Conservation (phyloP, 1,140 invertebrate species). For the Octopus sinensis region DNA sequence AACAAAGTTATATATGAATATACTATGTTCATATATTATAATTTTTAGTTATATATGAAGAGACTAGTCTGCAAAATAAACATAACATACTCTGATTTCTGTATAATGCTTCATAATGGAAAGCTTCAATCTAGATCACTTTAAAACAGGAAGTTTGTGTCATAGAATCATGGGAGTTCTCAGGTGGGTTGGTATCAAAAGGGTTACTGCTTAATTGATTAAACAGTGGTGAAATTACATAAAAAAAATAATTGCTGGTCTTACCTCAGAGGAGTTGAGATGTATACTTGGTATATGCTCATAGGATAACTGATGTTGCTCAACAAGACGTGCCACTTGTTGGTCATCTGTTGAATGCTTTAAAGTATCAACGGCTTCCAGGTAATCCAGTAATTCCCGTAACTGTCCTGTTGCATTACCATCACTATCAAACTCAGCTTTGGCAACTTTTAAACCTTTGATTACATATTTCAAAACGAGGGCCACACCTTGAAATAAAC, state of each 20-base stretch:
- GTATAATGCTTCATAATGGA: too few species aligned
- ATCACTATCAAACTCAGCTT: conserved; percentile 54
- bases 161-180: too few species aligned
- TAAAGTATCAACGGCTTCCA: conserved; percentile 64
- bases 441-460: conserved; percentile 56
- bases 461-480: conserved; percentile 57
- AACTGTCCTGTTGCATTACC: conserved; percentile 43
- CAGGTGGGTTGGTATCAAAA: too few species aligned
- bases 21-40: too few species aligned
- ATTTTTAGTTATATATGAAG: too few species aligned
- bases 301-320: conserved; percentile 60
- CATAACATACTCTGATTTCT: too few species aligned
- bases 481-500: conserved; percentile 57
- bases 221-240: neutral
- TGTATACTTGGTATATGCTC: conserved; percentile 66
- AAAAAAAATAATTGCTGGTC: neutral
- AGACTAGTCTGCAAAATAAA: too few species aligned
- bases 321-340: conserved; percentile 59
- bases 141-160: too few species aligned
- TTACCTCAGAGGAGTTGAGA: conserved; percentile 31
- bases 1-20: too few species aligned
- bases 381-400: conserved; percentile 61
- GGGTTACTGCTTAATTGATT: neutral
- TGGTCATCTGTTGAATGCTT: conserved; percentile 63
- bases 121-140: too few species aligned